A percentile compares a stretch with the other conserved stretches of the same genome.
Evolutionary conservation across 2,888 invertebrate species (phyloP).

Genomic region (Diarsia mendica): DNA sequence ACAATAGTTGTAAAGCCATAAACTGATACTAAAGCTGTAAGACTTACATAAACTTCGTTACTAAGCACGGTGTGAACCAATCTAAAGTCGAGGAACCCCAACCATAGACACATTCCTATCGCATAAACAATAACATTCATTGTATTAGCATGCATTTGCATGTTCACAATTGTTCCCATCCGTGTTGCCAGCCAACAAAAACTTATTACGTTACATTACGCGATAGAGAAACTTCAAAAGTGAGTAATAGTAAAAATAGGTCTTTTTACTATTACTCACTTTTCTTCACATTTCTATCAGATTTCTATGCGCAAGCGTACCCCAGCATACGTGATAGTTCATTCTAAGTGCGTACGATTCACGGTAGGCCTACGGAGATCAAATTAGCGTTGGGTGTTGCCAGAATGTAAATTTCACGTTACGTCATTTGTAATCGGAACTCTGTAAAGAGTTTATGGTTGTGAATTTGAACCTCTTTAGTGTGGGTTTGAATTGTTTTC

Average conservation of each 20-base stretch:
- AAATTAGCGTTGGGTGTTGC: conserved; percentile 58
- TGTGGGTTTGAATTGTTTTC: conserved; percentile 49
- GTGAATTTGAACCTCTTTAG: conserved; percentile 19
- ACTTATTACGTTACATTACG: conserved; percentile 57
- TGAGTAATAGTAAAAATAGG: conserved; percentile 52
- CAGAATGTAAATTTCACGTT: conserved; percentile 58
- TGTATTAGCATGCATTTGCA: conserved; percentile 54
- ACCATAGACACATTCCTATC: conserved; percentile 30
- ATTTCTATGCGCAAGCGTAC: conserved; percentile 62
- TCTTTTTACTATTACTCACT: too few relatives aligned
- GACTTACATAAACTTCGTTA: conserved; percentile 20
- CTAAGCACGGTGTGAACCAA: conserved; percentile 35
- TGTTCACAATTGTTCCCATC: conserved; percentile 56
- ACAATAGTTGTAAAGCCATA: not conserved
- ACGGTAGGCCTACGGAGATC: conserved; percentile 63
- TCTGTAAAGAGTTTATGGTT: conserved; percentile 33
- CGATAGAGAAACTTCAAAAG: conserved; percentile 59
- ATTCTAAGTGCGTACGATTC: conserved; percentile 53
- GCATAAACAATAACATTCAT: conserved; percentile 46
- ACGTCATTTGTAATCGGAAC: conserved; percentile 50
- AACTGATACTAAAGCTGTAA: conserved; percentile 2
- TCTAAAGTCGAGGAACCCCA: conserved; percentile 5
- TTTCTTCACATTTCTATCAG: conserved; percentile 51
- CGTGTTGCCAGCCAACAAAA: conserved; percentile 47
- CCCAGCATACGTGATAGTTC: conserved; percentile 54